A percentile compares a stretch with the other conserved stretches of the same genome.
Conservation (phyloP, 1,140 invertebrate species). For the Diuraphis noxia region DNA sequence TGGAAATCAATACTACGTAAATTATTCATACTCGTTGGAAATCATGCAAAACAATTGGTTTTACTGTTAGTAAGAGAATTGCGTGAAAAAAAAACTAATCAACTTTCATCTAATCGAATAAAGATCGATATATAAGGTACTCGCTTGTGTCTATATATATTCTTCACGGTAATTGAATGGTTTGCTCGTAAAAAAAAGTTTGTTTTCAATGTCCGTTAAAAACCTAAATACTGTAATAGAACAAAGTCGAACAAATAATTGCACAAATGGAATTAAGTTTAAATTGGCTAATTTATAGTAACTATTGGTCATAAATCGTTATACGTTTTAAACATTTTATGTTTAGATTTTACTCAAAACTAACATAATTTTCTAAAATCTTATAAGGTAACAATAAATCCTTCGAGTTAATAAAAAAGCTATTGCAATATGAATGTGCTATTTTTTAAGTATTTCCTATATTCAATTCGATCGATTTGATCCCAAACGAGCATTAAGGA, state of each 20-base stretch:
- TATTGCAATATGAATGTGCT: not conserved
- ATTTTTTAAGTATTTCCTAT: not conserved
- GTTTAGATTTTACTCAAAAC: not conserved
- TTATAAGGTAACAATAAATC: not conserved
- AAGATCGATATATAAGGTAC: not conserved
- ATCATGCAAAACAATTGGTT: not conserved
- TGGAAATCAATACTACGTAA: constrained; percentile 5
- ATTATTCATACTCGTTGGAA: not conserved
- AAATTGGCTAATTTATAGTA: not conserved
- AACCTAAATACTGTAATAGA: not conserved
- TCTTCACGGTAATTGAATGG: not conserved
- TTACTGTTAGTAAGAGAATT: not conserved
- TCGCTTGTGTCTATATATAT: not conserved
- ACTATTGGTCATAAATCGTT: not conserved
- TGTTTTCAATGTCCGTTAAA: not conserved
- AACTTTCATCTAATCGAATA: not conserved
- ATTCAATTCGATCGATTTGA: too few relatives aligned
- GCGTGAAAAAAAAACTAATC: not conserved
- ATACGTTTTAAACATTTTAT: not conserved
- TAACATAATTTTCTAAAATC: not conserved
- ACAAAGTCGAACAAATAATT: constrained; percentile 1
- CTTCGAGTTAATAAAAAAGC: not conserved
- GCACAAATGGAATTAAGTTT: not conserved
- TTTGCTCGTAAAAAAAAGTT: not conserved
- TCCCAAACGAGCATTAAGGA: not conserved